Conservation (phyloP, 2,113 vertebrate genomes). For the Heloderma charlesbogerti region DNA sequence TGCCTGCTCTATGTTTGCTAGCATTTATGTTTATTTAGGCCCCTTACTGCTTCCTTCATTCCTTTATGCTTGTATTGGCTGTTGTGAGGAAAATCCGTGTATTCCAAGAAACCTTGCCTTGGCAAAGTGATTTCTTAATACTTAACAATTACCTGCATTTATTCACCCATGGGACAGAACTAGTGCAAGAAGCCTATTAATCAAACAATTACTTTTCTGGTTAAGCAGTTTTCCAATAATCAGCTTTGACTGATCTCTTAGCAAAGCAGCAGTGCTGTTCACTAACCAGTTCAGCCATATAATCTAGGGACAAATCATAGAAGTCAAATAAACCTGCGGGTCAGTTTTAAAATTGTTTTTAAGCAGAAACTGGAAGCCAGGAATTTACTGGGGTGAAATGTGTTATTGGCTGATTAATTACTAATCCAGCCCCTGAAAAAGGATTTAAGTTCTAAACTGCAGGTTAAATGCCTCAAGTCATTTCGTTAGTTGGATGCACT, state of each 20-base stretch:
- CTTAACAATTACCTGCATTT: not conserved
- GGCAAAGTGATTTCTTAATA: not conserved
- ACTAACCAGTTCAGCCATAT: not conserved
- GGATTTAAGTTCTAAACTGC: not conserved
- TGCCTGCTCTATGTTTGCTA: not conserved
- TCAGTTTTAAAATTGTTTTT: constrained; percentile 16
- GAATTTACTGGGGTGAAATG: not conserved
- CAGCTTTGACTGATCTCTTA: not conserved
- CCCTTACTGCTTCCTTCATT: not conserved
- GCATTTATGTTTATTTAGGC: not conserved
- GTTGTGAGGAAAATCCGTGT: not conserved
- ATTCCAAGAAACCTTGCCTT: not conserved
- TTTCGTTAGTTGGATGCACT: constrained; percentile 8
- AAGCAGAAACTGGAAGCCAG: not conserved
- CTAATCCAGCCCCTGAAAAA: not conserved
- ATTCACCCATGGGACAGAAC: not conserved
- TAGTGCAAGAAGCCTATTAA: not conserved
- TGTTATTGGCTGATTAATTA: constrained; percentile 21
- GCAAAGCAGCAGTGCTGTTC: not conserved
- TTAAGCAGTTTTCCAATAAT: not conserved
- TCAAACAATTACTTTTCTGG: not conserved
- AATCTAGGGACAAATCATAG: constrained; percentile 20
- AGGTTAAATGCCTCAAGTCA: not conserved
- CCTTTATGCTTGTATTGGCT: not conserved
- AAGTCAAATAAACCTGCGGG: not conserved